Conservation (phyloP, 2,113 vertebrate species). For the Anarrhichthys ocellatus region DNA sequence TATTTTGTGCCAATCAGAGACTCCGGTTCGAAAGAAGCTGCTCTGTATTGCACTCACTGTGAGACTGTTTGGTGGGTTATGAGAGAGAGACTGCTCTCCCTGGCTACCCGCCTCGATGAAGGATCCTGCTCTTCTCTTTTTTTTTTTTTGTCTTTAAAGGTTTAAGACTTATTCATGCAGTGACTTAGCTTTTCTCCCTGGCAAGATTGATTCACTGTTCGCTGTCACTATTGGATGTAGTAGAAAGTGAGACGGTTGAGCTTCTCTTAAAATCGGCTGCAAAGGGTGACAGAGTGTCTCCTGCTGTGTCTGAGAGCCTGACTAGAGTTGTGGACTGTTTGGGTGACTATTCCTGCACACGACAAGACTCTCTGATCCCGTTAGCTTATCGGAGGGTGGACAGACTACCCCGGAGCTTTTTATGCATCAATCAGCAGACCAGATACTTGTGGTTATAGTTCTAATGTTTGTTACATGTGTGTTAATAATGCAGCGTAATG, state of each 20-base stretch:
- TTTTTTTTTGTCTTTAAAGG: slow-evolving; percentile 39
- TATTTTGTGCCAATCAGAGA: slow-evolving; percentile 77
- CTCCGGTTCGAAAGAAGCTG: slow-evolving; percentile 67
- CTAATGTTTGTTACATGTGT: slow-evolving; percentile 80
- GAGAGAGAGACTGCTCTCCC: slow-evolving; percentile 58
- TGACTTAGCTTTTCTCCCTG: slow-evolving; percentile 49
- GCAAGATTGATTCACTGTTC: slow-evolving; percentile 44
- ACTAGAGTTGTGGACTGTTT: slow-evolving; percentile 30
- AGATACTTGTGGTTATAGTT: slow-evolving; percentile 84
- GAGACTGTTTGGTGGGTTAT: slow-evolving; percentile 50
- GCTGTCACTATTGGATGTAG: slow-evolving; percentile 47
- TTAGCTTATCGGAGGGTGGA: slow-evolving; percentile 51
- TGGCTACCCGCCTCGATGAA: slow-evolving; percentile 54
- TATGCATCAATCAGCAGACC: slow-evolving; percentile 81
- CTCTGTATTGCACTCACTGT: slow-evolving; percentile 66
- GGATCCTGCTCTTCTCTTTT: slow-evolving; percentile 42
- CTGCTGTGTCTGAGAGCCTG: slow-evolving; percentile 13
- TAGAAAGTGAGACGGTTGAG: slow-evolving; percentile 22
- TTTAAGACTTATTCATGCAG: slow-evolving; percentile 52
- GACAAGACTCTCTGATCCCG: slow-evolving; percentile 35
- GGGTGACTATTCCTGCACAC: slow-evolving; percentile 31
- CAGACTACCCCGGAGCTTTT: slow-evolving; percentile 61
- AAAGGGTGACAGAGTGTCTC: slow-evolving; percentile 22
- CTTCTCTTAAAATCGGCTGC: slow-evolving; percentile 27
- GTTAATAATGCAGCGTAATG: slow-evolving; percentile 75